Conservation (phyloP, 2,888 invertebrate genomes). For the Catocala nupta region DNA sequence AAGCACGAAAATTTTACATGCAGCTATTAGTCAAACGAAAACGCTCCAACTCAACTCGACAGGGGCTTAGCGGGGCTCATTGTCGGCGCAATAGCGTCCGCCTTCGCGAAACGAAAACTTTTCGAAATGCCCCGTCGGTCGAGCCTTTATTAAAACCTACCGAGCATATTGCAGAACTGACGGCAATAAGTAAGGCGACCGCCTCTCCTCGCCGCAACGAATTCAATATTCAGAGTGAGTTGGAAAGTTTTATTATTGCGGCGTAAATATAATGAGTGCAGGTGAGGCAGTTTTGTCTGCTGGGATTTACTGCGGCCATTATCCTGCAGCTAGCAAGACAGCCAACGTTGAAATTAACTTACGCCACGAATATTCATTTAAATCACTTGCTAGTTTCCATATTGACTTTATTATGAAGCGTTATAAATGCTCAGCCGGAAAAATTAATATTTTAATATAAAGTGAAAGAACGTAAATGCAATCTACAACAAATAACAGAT, state of each 20-base stretch:
- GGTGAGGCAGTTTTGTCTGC: conserved; percentile 83
- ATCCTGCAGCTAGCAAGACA: conserved; percentile 69
- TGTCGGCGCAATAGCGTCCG: conserved; percentile 76
- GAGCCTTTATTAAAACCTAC: conserved; percentile 85
- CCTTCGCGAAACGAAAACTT: conserved; percentile 85
- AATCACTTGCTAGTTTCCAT: conserved; percentile 72
- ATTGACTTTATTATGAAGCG: conserved; percentile 51
- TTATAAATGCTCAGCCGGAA: neutral
- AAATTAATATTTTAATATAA: neutral
- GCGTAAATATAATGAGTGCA: conserved; percentile 87
- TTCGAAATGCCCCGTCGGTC: conserved; percentile 78
- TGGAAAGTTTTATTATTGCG: conserved; percentile 86
- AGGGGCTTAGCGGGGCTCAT: conserved; percentile 72
- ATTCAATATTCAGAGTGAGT: conserved; percentile 85
- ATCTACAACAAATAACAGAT: too few species aligned
- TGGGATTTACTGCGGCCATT: conserved; percentile 78
- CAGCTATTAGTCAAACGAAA: conserved; percentile 68
- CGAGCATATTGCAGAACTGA: conserved; percentile 82
- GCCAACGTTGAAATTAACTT: conserved; percentile 70
- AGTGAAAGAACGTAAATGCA: too few species aligned
- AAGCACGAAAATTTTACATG: conserved; percentile 58
- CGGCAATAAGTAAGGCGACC: conserved; percentile 84
- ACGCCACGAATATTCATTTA: conserved; percentile 62
- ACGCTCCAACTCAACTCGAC: conserved; percentile 65
- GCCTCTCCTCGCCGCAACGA: conserved; percentile 78